Evolutionary conservation across 2,888 invertebrate species (phyloP).

Genomic region (Meganola albula): DNA sequence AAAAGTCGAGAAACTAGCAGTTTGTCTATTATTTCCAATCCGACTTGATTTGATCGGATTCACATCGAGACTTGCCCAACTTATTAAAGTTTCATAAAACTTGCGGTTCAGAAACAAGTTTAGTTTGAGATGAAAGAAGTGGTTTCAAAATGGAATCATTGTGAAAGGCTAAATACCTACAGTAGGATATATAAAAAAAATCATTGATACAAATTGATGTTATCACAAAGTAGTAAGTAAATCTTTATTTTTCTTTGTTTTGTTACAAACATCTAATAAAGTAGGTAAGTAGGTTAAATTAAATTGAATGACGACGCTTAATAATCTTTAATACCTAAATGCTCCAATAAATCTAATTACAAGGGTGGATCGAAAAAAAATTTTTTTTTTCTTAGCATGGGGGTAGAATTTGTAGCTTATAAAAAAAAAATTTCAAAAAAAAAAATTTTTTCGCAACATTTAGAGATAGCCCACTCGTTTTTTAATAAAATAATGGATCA

Average conservation of each 20-base stretch:
- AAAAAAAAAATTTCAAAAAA: no score
- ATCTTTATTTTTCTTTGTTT: constrained; percentile 23
- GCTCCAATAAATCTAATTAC: no score
- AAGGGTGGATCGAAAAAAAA: no score
- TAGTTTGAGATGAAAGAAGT: constrained; percentile 57
- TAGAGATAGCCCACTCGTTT: no score
- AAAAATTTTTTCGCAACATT: no score
- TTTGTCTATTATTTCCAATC: constrained; percentile 59
- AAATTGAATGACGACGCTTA: no score
- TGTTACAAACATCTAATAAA: constrained; percentile 12
- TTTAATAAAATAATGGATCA: no score
- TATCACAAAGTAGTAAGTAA: no score
- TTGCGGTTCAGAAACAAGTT: constrained; percentile 60
- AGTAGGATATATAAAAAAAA: constrained; percentile 56
- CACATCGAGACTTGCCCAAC: constrained; percentile 48
- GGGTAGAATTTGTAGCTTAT: no score
- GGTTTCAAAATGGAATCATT: constrained; percentile 58
- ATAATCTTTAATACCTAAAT: no score
- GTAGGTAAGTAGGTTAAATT: no score
- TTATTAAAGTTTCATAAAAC: constrained; percentile 54
- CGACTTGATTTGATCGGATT: constrained; percentile 66
- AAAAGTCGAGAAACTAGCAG: constrained; percentile 48
- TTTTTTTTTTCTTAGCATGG: no score
- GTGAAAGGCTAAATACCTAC: constrained; percentile 42
- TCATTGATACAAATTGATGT: constrained; percentile 56